These are phyloP conservation scores for Cygnus buccinator DNA, from an alignment of 2,113 vertebrate genomes.

Conservation along the genomic window DNA sequence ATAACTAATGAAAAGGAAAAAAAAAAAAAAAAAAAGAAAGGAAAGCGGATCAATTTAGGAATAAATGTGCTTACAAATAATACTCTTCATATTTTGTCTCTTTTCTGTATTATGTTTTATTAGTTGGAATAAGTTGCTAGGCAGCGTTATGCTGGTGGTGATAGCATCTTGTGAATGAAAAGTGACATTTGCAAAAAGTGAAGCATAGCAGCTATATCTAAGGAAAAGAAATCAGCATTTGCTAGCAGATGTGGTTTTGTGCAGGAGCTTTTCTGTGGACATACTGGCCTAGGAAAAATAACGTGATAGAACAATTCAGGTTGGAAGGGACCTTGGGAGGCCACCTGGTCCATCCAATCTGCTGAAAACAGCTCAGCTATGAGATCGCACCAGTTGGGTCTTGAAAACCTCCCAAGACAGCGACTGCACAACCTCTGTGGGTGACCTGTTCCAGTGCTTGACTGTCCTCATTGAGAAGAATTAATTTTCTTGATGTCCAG, in stretches of 20 bases:
- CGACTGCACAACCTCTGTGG: background rate
- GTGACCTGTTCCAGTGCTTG: background rate
- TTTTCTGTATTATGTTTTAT: background rate
- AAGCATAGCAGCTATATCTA: background rate
- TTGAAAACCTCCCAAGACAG: background rate
- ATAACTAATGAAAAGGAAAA: background rate
- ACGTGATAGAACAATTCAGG: background rate
- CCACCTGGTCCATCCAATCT: background rate
- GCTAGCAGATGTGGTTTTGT: background rate
- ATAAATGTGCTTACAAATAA: constrained; percentile 19
- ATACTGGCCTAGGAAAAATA: background rate
- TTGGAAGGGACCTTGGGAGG: background rate
- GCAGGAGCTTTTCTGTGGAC: background rate
- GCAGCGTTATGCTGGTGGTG: constrained; percentile 13
- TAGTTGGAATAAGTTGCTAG: constrained; percentile 42
- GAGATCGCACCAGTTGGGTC: background rate
- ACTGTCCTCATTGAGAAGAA: background rate
- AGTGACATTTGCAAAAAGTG: constrained; percentile 2
- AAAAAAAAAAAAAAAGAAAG: background rate
- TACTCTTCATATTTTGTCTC: background rate
- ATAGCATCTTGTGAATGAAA: constrained; percentile 9
- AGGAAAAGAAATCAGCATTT: constrained; percentile 23
- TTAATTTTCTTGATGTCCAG: rapidly evolving
- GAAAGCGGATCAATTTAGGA: background rate
- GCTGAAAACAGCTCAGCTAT: background rate